Conservation (phyloP, 2,888 invertebrate species). For the Crocallis elinguaria region DNA sequence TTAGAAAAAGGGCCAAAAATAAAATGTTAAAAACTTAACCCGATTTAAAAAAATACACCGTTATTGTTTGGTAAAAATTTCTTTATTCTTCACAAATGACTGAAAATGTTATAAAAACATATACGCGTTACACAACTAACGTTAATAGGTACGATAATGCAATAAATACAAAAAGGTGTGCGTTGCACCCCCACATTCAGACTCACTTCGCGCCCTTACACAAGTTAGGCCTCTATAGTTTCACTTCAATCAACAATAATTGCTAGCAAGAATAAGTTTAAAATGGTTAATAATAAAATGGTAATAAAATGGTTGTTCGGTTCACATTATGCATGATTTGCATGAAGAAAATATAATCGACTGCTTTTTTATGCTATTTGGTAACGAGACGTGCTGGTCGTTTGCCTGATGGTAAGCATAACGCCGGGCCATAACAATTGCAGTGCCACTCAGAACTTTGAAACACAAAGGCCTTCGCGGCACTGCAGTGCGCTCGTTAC, state of each 20-base stretch:
- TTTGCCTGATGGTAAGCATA: too few relatives aligned
- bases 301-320: constrained; percentile 2
- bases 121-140: constrained; percentile 78
- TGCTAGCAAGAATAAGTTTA: constrained; percentile 28
- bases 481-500: too few relatives aligned
- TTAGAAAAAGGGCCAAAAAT: too few relatives aligned
- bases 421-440: too few relatives aligned
- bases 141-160: constrained; percentile 72
- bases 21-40: background rate
- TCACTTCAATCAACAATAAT: constrained; percentile 6
- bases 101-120: constrained; percentile 83
- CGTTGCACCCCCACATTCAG: constrained; percentile 47
- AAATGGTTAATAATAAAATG: background rate
- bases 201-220: constrained; percentile 29
- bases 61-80: constrained; percentile 78
- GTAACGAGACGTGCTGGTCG: too few relatives aligned
- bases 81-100: constrained; percentile 82
- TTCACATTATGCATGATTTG: constrained; percentile 2
- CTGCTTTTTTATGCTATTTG: constrained; percentile 18
- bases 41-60: constrained; percentile 30
- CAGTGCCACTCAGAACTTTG: too few relatives aligned
- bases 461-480: too few relatives aligned
- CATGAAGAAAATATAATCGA: background rate
- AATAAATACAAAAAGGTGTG: constrained; percentile 67
- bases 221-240: constrained; percentile 20